Evolutionary conservation across 2,888 invertebrate species (phyloP), one percentile per base, ranked within the genome.

Genomic region (Maniola hyperantus): DNA sequence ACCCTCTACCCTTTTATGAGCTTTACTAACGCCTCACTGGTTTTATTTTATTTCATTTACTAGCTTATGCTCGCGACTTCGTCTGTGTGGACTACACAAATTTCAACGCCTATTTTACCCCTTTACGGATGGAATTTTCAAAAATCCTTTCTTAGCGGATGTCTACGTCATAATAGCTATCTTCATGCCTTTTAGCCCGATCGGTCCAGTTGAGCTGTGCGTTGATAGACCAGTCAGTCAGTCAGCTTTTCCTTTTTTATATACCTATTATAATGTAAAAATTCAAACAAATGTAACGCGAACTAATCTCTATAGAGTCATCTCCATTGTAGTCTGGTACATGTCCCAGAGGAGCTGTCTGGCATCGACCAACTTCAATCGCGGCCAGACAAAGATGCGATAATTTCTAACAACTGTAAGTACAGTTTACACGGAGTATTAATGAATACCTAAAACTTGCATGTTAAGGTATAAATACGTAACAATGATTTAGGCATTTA

Each of bases 281-380:
- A 26, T 26, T 18, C 8, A 36, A 36, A 50, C 20, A 36, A 61
- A 50, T 50, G 48, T 34, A 51, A 51, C 60, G 50, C 6, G 39
- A 36, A 36, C 50, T 61, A 53, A 62, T 62, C 62, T 26, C 18
- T 26, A 42, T 53, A 53, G 26, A 53, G 42, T 44, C 62, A 53
- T 62, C 62, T 42, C 20, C 53, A 53, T 62, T 62, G 62, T 62
- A 42, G 42, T 62, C 62, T 53, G 62, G 53, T 42, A 11, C 42
- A 42, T 42, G 20, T 62, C 53, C 53, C 62, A 53, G 4, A 51
- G 42, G 62, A 42, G 42, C 26, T 62, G 62, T 62, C 53, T 62
- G 26, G 62, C 53, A 44, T 53, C 62, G 53, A 62, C 42, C 42
- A 53, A 26, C n/a, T 42, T 53, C 42, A 26, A 39, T 61, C 42